Evolutionary conservation across 2,797 vertebrate species (phyloP), one percentile per base, ranked within the genome.

Genomic region (Pseudotriccus pelzelni): DNA sequence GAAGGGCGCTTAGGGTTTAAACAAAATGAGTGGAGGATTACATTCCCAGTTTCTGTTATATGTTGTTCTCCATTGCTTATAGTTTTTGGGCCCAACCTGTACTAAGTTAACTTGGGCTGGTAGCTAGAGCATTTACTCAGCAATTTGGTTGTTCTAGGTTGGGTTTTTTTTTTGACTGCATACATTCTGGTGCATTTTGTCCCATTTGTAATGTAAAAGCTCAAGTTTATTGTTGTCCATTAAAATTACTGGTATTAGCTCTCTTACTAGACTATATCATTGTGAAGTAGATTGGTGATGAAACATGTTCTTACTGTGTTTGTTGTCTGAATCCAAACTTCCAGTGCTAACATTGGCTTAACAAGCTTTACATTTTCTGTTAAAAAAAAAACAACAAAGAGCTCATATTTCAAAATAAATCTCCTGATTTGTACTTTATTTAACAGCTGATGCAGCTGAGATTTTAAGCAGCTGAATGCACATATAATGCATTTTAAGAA

Each of bases 391-490:
- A 25, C 36, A 56, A 56, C 5, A 39, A 68, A 89, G 44, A 72
- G 75, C 58, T 97, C 83, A 44, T 75, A 75, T 97, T 97, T 97
- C 96, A 91, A 64, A 89, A 93, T 81, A 96, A 89, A 62, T 92
- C 87, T 94, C 78, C 46, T 89, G 66, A 90, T 95, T 52, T 89
- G 59, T 86, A 80, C 79, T 90, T 88, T 88, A 84, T 79, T 97
- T 94, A 90, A 88, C 78, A 86, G 88, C 82, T 96, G 89, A 96
- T 85, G 96, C 63, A 50, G 39, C n/a, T 83, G 49, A 79, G 86
- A 85, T 92, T 94, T 96, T 94, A 77, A 77, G 88, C 55, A 24
- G 56, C 75, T 79, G 89, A 97, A 96, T 87, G 83, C 82, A 87
- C 63, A 87, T 94, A 90, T 59, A 93, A 87, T 47, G 94, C 76